Conservation (phyloP, 2,797 vertebrate species). For the Galaxias olidus region DNA sequence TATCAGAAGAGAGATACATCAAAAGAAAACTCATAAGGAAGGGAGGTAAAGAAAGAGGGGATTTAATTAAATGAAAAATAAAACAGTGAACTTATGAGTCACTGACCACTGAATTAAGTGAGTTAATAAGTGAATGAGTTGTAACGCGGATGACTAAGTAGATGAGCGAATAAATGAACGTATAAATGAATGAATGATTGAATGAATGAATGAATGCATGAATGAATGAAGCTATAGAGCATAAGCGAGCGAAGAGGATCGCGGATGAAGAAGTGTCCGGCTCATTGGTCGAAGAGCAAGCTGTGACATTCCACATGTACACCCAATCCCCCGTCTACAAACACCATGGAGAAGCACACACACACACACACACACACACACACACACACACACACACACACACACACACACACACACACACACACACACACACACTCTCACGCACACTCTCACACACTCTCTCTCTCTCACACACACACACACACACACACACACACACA, state of each 20-base stretch:
- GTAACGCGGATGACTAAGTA: too few relatives aligned
- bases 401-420: conserved; percentile 23
- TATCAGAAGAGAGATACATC: too few relatives aligned
- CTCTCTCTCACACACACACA: conserved; percentile 28
- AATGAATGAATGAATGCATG: conserved; percentile 43
- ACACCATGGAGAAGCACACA: conserved; percentile 17
- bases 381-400: conserved; percentile 27
- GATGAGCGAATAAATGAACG: conserved; percentile 9
- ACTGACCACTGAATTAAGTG: not conserved
- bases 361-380: conserved; percentile 12
- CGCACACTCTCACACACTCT: conserved; percentile 9
- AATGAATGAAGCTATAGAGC: conserved; percentile 7
- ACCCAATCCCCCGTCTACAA: conserved; percentile 20
- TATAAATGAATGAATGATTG: conserved; percentile 25
- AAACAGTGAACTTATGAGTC: too few relatives aligned
- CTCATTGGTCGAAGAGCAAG: conserved; percentile 38
- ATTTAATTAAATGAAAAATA: too few relatives aligned
- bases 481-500: conserved; percentile 2
- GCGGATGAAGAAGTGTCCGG: not conserved
- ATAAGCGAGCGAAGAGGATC: not conserved
- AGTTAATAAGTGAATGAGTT: conserved; percentile 33
- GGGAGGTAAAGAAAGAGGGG: too few relatives aligned
- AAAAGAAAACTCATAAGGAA: too few relatives aligned
- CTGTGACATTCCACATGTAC: conserved; percentile 66
- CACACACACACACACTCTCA: conserved; percentile 20